Percentiles rank a stretch among this genome's conserved stretches.
Conservation (phyloP, 2,797 vertebrate species). For the Avahi laniger region DNA sequence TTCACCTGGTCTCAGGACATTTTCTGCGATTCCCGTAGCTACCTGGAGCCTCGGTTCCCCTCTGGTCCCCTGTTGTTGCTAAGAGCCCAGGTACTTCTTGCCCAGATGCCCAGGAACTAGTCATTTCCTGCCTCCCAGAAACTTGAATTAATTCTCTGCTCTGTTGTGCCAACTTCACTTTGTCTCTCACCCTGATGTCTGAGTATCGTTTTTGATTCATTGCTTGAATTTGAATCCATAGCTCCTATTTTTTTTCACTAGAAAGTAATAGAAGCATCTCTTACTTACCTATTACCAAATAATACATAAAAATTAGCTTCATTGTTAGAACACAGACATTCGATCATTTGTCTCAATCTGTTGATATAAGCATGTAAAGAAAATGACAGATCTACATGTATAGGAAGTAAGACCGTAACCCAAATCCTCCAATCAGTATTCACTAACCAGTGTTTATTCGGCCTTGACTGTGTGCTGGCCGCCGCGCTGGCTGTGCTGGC, state of each 20-base stretch:
- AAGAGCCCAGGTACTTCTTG: neutral
- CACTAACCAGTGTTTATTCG: neutral
- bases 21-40: neutral
- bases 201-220: neutral
- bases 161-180: neutral
- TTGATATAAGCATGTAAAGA: neutral
- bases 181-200: neutral
- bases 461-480: neutral
- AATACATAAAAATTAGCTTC: neutral
- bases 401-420: neutral
- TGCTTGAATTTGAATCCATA: neutral
- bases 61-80: neutral
- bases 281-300: constrained; percentile 16
- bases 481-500: accelerated
- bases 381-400: neutral
- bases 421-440: neutral
- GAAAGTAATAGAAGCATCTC: neutral
- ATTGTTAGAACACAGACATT: neutral
- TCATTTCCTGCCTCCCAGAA: neutral
- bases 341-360: neutral
- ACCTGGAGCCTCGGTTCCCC: neutral
- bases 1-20: neutral
- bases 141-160: neutral
- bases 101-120: neutral
- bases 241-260: neutral